Evolutionary conservation across 30 jellyfish, hydroid and myxozoan genomes (phyloP).

Genomic region (Cassiopea andromeda): DNA sequence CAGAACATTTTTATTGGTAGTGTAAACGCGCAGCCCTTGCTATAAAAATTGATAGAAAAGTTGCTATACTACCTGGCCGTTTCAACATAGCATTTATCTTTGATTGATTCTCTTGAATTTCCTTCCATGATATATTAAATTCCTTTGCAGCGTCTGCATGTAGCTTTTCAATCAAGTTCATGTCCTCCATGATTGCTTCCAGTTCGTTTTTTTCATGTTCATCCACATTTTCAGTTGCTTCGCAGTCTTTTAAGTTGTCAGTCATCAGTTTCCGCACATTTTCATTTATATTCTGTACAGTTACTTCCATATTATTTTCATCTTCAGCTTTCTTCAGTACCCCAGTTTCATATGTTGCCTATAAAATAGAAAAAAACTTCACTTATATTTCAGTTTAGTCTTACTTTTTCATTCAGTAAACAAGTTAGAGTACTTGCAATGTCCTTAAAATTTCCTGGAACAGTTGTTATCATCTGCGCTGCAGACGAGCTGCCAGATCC

Average conservation of each 20-base stretch:
- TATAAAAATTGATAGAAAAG: too few relatives aligned
- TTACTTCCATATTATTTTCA: constrained; percentile 18
- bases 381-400: too few relatives aligned
- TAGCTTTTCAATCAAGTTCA: neutral
- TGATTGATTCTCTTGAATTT: constrained; percentile 36
- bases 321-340: neutral
- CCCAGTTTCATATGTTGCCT: constrained; percentile 43
- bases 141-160: constrained; percentile 17
- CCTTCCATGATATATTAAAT: constrained; percentile 19
- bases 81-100: constrained; percentile 14
- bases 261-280: neutral
- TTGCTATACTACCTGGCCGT: constrained; percentile 36
- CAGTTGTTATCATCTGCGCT: too few relatives aligned
- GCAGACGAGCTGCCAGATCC: too few relatives aligned
- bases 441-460: too few relatives aligned
- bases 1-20: too few relatives aligned
- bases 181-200: neutral
- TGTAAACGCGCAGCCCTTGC: too few relatives aligned
- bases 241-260: neutral
- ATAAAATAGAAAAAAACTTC: neutral
- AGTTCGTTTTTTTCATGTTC: neutral
- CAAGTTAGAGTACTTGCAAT: too few relatives aligned
- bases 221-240: neutral
- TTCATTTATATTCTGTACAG: neutral
- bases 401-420: too few relatives aligned